These are phyloP conservation scores for Lithosia quadra DNA, from an alignment of 2,888 invertebrate species.

Conservation along the genomic window DNA sequence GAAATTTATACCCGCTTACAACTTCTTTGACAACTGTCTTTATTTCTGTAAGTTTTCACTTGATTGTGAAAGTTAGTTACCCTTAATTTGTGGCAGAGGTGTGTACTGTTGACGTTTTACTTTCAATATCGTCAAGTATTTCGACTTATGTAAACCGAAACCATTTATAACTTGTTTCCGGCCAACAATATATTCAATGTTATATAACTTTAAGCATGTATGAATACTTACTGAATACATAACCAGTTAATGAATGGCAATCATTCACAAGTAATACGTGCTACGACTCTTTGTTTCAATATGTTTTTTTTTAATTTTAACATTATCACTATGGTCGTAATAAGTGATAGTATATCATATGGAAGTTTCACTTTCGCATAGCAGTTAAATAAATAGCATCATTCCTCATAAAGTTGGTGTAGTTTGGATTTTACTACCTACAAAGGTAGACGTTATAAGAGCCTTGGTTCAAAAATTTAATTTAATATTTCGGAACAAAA, in stretches of 20 bases:
- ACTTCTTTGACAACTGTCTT: constrained; percentile 73
- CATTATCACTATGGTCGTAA: constrained; percentile 1
- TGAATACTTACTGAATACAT: background rate
- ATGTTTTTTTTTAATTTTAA: background rate
- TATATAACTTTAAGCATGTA: background rate
- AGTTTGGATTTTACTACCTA: too few relatives aligned
- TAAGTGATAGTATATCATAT: background rate
- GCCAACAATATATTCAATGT: background rate
- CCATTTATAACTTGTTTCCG: background rate
- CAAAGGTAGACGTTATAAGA: too few relatives aligned
- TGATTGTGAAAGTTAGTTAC: constrained; percentile 65
- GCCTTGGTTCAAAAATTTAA: background rate
- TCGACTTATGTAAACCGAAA: background rate
- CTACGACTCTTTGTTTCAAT: constrained; percentile 13
- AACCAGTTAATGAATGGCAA: constrained; percentile 1
- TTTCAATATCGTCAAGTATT: background rate
- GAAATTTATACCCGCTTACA: constrained; percentile 78
- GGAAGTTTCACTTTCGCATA: background rate
- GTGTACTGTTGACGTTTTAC: constrained; percentile 31
- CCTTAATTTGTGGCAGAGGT: constrained; percentile 51
- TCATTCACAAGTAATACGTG: background rate
- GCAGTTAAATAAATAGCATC: background rate
- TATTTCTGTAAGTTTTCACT: constrained; percentile 60
- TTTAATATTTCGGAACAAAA: background rate
- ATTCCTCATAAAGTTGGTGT: too few relatives aligned